Evolutionary conservation across 2,888 invertebrate genomes (phyloP), one percentile per base, ranked within the genome.

Genomic region (Leptura quadrifasciata): DNA sequence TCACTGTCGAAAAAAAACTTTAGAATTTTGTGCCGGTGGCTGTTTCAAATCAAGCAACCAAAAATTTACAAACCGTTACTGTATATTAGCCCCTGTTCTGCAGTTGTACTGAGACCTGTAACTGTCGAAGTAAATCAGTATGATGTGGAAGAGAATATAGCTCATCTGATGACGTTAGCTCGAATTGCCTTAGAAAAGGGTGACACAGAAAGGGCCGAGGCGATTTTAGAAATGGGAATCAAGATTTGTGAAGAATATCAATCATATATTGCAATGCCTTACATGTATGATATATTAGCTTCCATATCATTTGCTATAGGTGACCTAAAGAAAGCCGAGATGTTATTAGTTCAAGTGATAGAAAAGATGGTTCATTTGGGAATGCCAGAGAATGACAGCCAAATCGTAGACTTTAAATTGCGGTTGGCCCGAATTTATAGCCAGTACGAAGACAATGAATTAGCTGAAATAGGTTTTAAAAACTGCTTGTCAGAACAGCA

Each of bases 381-480:
- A 39, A 67, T 82, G 17, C 75, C 87, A 10, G 89, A 90, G 76
- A 83, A 86, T 61, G 87, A 89, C 76, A 87, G 87, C 75, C 87
- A 87, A 73, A 87, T 90, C 35, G 82, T 90, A 1, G 89, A 88
- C 69, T 90, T 90, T 77, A 89, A 89, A 81, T 81, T 90, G 27
- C 88, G 90, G 68, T 77, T 90, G 71, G 86, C 90, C 2, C 75
- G 90, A 70, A 87, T 90, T n/a, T 90, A 90, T 76, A 89, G 89
- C 74, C 83, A 80, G 65, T 82, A 86, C 69, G 87, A 87, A 1
- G 85, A 88, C 75, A 81, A 83, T 27, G 84, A 85, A 27, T 81
- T 89, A 72, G 90, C 90, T 1, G 90, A 90, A 80, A 86, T 89
- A 31, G 90, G 90, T n/a, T 90, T 89, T 79, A 86, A 86, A 76